Evolutionary conservation across 2,113 vertebrate genomes (phyloP).

Genomic region (Etheostoma cragini): DNA sequence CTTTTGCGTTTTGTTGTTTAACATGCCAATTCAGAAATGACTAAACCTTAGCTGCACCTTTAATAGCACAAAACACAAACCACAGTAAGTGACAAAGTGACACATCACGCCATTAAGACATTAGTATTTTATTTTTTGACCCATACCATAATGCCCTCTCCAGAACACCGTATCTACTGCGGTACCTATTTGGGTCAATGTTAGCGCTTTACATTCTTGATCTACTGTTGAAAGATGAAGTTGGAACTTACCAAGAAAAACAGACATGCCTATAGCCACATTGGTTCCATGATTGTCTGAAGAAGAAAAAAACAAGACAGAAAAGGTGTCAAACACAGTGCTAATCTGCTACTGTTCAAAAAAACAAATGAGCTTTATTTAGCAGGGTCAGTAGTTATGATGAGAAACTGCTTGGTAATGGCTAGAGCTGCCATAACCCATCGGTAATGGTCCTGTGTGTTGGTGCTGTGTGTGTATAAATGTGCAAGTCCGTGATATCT

Average conservation of each 20-base stretch:
- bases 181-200: not conserved
- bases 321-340: not conserved
- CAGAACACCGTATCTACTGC: not conserved
- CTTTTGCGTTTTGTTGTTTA: not conserved
- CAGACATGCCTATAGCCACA: not conserved
- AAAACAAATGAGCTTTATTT: no score
- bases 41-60: not conserved
- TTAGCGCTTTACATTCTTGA: not conserved
- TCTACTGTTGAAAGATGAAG: not conserved
- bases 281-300: not conserved
- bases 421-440: no score
- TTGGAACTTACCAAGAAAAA: constrained; percentile 42
- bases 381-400: no score
- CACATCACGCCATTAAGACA: not conserved
- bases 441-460: no score
- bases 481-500: no score
- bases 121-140: not conserved
- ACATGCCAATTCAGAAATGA: not conserved
- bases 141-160: not conserved
- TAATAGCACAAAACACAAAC: not conserved
- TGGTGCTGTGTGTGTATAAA: no score
- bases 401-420: no score
- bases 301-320: not conserved
- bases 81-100: not conserved
- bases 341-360: not conserved